Evolutionary conservation across 2,113 vertebrate species (phyloP).

Genomic region (Trichomycterus rosablanca): DNA sequence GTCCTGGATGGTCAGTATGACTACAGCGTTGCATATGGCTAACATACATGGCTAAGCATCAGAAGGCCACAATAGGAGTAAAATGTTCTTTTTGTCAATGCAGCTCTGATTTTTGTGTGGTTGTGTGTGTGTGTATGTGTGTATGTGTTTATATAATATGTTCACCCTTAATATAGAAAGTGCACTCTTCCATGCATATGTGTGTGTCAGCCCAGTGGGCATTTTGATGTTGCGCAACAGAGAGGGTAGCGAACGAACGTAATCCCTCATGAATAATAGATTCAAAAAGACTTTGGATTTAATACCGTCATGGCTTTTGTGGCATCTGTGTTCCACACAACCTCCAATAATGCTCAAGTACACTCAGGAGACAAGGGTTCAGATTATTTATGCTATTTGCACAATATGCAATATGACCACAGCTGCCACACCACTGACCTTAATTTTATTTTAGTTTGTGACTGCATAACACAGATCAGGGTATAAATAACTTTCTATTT

Average conservation of each 20-base stretch:
- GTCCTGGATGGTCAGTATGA: conserved; percentile 23
- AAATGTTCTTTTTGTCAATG: conserved; percentile 40
- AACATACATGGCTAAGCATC: too few relatives aligned
- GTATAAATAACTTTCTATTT: too few relatives aligned
- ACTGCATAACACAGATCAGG: too few relatives aligned
- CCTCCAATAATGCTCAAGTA: conserved; percentile 69
- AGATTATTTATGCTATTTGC: conserved; percentile 52
- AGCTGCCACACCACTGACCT: conserved; percentile 26
- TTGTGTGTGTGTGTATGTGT: conserved; percentile 15
- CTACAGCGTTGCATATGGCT: too few relatives aligned
- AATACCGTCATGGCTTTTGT: too few relatives aligned
- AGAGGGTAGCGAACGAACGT: conserved; percentile 54
- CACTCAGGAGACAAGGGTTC: conserved; percentile 38
- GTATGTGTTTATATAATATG: conserved; percentile 22
- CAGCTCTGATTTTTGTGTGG: conserved; percentile 8
- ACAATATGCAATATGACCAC: conserved; percentile 43
- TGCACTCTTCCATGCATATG: conserved; percentile 3
- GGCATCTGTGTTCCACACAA: conserved; percentile 61
- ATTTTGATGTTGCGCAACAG: conserved; percentile 21
- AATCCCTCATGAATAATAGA: conserved; percentile 76
- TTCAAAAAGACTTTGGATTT: too few relatives aligned
- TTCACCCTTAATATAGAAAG: conserved; percentile 26
- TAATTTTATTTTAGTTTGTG: too few relatives aligned
- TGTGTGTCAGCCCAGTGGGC: conserved; percentile 15
- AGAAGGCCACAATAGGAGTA: conserved; percentile 22